phyloP scores from a whole-genome alignment of 2,888 invertebrate genomes.

The Hyposoter dolosus region DNA sequence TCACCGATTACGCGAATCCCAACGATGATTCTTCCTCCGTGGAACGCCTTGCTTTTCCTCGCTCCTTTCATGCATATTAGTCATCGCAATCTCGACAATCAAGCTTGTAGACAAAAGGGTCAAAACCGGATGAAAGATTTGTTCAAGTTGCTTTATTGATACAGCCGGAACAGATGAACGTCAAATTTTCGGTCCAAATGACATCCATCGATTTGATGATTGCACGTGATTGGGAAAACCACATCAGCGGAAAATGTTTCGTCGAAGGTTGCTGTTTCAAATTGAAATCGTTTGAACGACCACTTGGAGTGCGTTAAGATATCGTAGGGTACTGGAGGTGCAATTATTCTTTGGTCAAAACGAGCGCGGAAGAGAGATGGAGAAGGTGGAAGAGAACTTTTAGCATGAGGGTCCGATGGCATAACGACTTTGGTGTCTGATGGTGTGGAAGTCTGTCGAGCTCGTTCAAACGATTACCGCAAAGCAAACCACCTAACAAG shows the following conservation, averaged over 20 bases:
- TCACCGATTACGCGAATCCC: conserved; percentile 77
- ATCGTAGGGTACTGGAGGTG: conserved; percentile 10
- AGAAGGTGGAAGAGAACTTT: background rate
- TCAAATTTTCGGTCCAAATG: background rate
- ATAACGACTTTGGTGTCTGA: conserved; percentile 58
- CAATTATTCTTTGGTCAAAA: conserved; percentile 58
- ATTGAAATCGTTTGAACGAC: conserved; percentile 9
- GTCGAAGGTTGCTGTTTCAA: background rate
- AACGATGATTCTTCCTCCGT: background rate
- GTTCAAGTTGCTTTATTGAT: background rate
- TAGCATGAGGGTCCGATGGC: conserved; percentile 37
- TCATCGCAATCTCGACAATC: background rate
- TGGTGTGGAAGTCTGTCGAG: conserved; percentile 68
- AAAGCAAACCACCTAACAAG: conserved; percentile 83
- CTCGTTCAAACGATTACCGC: conserved; percentile 81
- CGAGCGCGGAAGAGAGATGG: conserved; percentile 26
- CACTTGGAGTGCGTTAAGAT: background rate
- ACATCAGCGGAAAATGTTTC: conserved; percentile 14
- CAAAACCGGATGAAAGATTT: background rate
- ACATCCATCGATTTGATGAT: background rate
- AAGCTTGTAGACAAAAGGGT: background rate
- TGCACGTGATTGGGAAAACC: background rate
- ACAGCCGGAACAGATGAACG: background rate
- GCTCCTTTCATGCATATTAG: background rate
- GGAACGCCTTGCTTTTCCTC: background rate